Evolutionary conservation across 2,888 invertebrate genomes (phyloP), one percentile per base, ranked within the genome.

Genomic region (Druceiella hillmani): DNA sequence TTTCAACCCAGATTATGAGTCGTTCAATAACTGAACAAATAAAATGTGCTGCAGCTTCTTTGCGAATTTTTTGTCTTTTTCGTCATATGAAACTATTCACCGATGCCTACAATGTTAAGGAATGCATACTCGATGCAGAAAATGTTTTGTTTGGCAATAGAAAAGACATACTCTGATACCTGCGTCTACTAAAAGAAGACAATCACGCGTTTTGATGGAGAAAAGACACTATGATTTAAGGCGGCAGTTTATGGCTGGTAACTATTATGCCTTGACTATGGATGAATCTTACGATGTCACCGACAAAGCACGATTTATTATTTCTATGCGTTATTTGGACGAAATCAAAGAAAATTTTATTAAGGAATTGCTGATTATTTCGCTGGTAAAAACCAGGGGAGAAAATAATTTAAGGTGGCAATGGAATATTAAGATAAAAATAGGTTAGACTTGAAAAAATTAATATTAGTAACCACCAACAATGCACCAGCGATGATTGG

Each of bases 241-340:
- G 31, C 38, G 27, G 40, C 40, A 46, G 20, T 34, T 36, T 36
- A 44, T 43, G 33, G 35, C 36, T 40, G 38, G 41, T 40, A 31
- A 46, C 40, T 39, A 38, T 44, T 46, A 41, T 30, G 33, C 37
- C 41, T 45, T 47, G 43, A 41, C 43, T 44, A 40, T 45, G 37
- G 40, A 47, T 43, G 47, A 47, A 45, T 47, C 47, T 39, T 44
- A 40, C 42, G 45, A 43, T 37, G 39, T 45, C 39, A 45, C 43
- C 31, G 33, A 44, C 41, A 45, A 27, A 27, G 43, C 45, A 41
- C 46, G 41, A 38, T 42, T 48, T 26, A 42, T 46, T 38, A 44
- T 44, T 45, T 47, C 47, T 49, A 45, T 46, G 42, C 43, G 43
- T 29, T 44, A 47, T 41, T 34, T 47, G 41, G 39, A 42, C 36